A percentile compares a stretch with the other conserved stretches of the same genome.
Evolutionary conservation across 2,888 invertebrate species (phyloP).

Genomic region (Dryocosmus kuriphilus): DNA sequence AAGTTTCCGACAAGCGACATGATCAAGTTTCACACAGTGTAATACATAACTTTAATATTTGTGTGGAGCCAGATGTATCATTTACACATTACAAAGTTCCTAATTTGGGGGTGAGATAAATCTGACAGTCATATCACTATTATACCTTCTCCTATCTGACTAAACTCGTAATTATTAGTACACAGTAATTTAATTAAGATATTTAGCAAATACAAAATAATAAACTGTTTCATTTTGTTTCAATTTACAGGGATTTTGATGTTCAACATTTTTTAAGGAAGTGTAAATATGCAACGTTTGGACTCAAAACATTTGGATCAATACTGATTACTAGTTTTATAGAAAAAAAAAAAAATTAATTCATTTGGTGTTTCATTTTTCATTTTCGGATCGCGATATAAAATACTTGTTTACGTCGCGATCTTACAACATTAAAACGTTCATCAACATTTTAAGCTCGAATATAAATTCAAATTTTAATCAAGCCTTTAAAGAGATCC

Average conservation of each 20-base stretch:
- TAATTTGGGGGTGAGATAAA: background rate
- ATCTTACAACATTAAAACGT: background rate
- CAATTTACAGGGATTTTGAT: no score
- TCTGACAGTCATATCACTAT: background rate
- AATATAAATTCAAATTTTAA: background rate
- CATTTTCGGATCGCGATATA: no score
- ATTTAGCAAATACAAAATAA: no score
- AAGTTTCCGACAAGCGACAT: conserved; percentile 31
- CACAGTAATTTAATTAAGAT: no score
- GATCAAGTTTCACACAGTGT: conserved; percentile 16
- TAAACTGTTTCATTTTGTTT: no score
- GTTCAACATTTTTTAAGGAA: no score
- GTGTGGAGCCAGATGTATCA: background rate
- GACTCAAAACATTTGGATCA: no score
- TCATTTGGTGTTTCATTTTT: no score
- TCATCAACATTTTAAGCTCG: background rate
- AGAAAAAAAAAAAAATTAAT: no score
- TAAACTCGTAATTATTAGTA: background rate
- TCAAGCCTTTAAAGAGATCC: background rate
- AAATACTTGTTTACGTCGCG: no score
- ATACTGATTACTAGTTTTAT: no score
- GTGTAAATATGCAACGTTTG: no score
- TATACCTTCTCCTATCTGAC: background rate
- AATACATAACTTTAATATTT: conserved; percentile 1
- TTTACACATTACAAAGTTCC: conserved; percentile 17